A percentile compares a stretch with the other conserved stretches of the same genome.
Evolutionary conservation across 2,888 invertebrate species (phyloP).

Genomic region (Auanema sp.): DNA sequence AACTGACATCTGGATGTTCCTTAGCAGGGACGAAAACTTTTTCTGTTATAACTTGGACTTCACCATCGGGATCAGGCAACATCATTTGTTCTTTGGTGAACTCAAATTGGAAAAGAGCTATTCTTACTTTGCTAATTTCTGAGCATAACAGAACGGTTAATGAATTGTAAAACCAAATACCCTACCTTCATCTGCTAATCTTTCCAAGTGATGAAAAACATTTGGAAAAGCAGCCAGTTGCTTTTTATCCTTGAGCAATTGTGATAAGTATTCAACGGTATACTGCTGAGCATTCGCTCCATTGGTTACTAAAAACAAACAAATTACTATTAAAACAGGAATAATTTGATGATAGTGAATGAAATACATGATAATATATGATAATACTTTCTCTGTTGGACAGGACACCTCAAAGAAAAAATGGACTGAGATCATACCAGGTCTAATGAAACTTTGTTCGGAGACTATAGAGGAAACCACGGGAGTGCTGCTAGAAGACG

Average conservation of each 20-base stretch:
- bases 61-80: conserved; percentile 61
- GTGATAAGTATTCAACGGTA: conserved; percentile 99
- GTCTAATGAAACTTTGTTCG: no score
- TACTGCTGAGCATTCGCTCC: conserved; percentile 65
- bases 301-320: conserved; percentile 2
- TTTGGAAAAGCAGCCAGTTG: conserved; percentile 99
- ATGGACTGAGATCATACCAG: background rate
- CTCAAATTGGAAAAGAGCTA: conserved; percentile 97
- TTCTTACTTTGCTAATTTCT: conserved; percentile 97
- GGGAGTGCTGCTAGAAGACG: no score
- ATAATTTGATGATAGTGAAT: background rate
- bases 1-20: conserved; percentile 97
- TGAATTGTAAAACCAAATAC: background rate
- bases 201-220: conserved; percentile 98
- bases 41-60: conserved; percentile 87
- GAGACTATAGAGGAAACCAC: no score
- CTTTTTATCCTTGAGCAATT: conserved; percentile 99
- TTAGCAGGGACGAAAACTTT: conserved; percentile 99
- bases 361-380: background rate
- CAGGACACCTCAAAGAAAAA: background rate
- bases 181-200: conserved; percentile 95
- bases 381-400: no score
- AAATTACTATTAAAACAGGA: background rate
- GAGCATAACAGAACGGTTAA: conserved; percentile 58
- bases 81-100: conserved; percentile 75